A percentile compares a stretch with the other conserved stretches of the same genome.
Evolutionary conservation across 1,140 invertebrate genomes (phyloP).

Genomic region (Platorchestia sp.): DNA sequence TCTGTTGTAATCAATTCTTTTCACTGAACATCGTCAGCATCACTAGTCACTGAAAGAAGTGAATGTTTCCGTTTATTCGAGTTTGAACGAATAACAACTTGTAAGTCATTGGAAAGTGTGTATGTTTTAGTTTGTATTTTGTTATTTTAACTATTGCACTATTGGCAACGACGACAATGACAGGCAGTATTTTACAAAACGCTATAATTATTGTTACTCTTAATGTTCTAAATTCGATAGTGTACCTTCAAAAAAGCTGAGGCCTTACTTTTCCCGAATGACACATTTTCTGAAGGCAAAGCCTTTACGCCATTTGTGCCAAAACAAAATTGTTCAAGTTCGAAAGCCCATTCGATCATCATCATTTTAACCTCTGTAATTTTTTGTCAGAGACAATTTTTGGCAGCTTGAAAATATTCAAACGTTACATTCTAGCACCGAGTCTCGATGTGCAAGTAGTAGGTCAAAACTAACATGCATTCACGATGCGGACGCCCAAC

Average conservation of each 20-base stretch:
- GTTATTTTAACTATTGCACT: too few relatives aligned
- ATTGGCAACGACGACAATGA: too few relatives aligned
- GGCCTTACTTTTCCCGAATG: neutral
- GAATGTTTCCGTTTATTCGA: too few relatives aligned
- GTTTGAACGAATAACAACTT: too few relatives aligned
- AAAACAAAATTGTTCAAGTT: neutral
- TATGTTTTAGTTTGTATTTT: too few relatives aligned
- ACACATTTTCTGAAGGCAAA: neutral
- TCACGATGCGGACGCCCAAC: neutral
- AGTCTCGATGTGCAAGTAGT: neutral
- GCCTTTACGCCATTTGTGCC: neutral
- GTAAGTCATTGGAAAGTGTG: too few relatives aligned
- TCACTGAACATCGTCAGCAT: too few relatives aligned
- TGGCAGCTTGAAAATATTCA: neutral
- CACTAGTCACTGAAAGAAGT: too few relatives aligned
- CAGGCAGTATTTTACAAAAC: too few relatives aligned
- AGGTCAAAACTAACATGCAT: neutral
- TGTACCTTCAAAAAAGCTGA: neutral
- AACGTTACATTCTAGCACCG: neutral
- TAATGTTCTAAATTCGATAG: neutral
- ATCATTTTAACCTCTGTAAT: neutral
- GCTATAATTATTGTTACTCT: too few relatives aligned
- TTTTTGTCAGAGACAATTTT: neutral
- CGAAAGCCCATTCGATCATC: neutral
- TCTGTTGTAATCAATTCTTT: too few relatives aligned